phyloP scores from a whole-genome alignment of 2,113 vertebrate species.

The Labeo rohita region DNA sequence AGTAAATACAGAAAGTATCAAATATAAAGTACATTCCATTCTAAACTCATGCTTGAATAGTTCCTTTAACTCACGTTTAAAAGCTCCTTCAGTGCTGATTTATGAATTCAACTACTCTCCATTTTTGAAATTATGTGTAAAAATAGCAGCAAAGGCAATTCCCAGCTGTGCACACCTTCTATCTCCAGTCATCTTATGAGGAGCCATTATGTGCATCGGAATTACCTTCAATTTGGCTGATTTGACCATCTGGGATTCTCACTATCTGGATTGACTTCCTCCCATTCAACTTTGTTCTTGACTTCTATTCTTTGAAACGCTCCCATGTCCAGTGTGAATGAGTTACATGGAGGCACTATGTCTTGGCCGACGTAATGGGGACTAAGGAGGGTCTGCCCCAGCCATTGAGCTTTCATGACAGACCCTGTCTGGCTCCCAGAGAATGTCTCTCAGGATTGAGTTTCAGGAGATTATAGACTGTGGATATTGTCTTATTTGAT shows the following conservation, averaged over 20 bases:
- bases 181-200: constrained; percentile 39
- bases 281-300: constrained; percentile 31
- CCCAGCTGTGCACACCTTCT: constrained; percentile 10
- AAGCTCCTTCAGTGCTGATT: background rate
- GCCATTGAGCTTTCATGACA: background rate
- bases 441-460: background rate
- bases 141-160: background rate
- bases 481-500: background rate
- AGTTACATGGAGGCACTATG: constrained; percentile 24
- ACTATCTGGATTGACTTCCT: constrained; percentile 56
- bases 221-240: constrained; percentile 45
- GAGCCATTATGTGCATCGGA: constrained; percentile 32
- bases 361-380: constrained; percentile 23
- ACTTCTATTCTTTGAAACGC: constrained; percentile 49
- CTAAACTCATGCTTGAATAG: background rate
- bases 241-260: constrained; percentile 48
- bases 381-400: background rate
- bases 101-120: background rate
- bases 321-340: constrained; percentile 50
- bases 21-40: constrained; percentile 7
- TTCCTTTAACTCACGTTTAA: background rate
- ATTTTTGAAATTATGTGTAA: background rate
- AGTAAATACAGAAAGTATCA: background rate
- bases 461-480: background rate
- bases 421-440: background rate